Percentiles rank a stretch among this genome's conserved stretches.
Conservation (phyloP, 1,140 invertebrate species). For the Macrosteles quadrilineatus region DNA sequence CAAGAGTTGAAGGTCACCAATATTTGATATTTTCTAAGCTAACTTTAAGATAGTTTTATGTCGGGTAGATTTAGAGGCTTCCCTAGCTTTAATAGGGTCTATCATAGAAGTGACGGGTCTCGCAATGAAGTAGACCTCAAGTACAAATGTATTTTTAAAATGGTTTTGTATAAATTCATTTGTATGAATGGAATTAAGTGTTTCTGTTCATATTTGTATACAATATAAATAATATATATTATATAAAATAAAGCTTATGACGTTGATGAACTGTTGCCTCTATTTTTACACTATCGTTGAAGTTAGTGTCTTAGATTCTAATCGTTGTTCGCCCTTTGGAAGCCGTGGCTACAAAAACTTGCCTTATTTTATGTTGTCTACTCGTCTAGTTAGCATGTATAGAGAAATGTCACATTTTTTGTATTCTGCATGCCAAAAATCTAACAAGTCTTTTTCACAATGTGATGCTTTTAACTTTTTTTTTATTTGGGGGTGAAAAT, state of each 20-base stretch:
- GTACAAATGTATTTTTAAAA: conserved; percentile 15
- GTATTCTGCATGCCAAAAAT: too few relatives aligned
- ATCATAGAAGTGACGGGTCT: not conserved
- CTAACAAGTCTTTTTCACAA: too few relatives aligned
- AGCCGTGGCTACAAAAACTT: conserved; percentile 7
- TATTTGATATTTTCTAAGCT: too few relatives aligned
- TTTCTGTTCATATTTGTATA: conserved; percentile 5
- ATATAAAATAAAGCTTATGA: conserved; percentile 21
- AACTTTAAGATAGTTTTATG: not conserved
- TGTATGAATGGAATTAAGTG: conserved; percentile 5
- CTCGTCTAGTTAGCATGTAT: too few relatives aligned
- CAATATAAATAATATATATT: conserved; percentile 24
- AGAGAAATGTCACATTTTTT: too few relatives aligned
- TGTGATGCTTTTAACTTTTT: too few relatives aligned
- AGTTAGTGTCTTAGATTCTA: conserved; percentile 9
- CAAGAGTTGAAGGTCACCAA: too few relatives aligned
- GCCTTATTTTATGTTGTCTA: conserved; percentile 6
- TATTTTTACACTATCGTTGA: conserved; percentile 26
- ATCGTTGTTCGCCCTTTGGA: not conserved
- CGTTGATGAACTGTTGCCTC: conserved; percentile 20
- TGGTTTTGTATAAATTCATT: not conserved
- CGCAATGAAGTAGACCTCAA: not conserved
- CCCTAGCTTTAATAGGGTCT: conserved; percentile 6
- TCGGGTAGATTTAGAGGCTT: not conserved
- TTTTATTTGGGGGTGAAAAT: too few relatives aligned